phyloP scores from a whole-genome alignment of 2,797 vertebrate species.

The Denticeps clupeoides region DNA sequence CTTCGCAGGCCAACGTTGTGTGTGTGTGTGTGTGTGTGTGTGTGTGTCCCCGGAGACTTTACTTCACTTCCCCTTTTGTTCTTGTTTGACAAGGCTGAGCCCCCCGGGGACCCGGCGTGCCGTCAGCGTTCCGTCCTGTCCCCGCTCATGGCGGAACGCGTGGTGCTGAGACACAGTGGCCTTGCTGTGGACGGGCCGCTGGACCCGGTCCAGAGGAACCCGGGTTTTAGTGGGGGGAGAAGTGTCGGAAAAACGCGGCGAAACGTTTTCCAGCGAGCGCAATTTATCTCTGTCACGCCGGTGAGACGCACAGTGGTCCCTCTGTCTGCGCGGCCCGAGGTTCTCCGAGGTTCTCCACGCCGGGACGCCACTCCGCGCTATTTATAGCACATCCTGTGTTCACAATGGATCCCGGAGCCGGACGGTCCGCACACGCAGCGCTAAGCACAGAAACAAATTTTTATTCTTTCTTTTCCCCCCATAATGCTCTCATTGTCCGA shows the following conservation, averaged over 20 bases:
- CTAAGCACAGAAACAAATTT: too few species aligned
- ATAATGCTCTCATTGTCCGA: too few species aligned
- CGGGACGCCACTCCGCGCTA: slow-evolving; percentile 43
- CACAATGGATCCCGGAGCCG: slow-evolving; percentile 37
- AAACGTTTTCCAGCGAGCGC: slow-evolving; percentile 56
- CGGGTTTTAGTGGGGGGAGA: slow-evolving; percentile 47
- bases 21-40: too few species aligned
- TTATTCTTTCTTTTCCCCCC: too few species aligned
- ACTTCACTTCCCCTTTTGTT: too few species aligned
- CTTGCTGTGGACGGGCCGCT: slow-evolving; percentile 29
- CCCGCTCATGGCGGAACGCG: too few species aligned
- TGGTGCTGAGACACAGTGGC: slow-evolving; percentile 35
- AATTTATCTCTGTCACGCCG: slow-evolving; percentile 69
- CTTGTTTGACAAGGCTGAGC: too few species aligned
- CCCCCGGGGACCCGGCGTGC: too few species aligned
- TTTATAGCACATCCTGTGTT: slow-evolving; percentile 52
- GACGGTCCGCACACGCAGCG: too few species aligned
- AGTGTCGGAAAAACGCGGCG: slow-evolving; percentile 14
- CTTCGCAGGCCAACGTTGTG: too few species aligned
- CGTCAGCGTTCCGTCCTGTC: too few species aligned
- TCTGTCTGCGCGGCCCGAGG: slow-evolving; percentile 5
- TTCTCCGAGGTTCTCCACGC: slow-evolving; percentile 43
- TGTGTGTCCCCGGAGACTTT: too few species aligned
- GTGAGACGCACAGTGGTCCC: slow-evolving; percentile 55
- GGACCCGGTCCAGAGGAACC: slow-evolving; percentile 3